Evolutionary conservation across 2,888 invertebrate genomes (phyloP), one percentile per base, ranked within the genome.

Genomic region (Caenorhabditis wallacei): DNA sequence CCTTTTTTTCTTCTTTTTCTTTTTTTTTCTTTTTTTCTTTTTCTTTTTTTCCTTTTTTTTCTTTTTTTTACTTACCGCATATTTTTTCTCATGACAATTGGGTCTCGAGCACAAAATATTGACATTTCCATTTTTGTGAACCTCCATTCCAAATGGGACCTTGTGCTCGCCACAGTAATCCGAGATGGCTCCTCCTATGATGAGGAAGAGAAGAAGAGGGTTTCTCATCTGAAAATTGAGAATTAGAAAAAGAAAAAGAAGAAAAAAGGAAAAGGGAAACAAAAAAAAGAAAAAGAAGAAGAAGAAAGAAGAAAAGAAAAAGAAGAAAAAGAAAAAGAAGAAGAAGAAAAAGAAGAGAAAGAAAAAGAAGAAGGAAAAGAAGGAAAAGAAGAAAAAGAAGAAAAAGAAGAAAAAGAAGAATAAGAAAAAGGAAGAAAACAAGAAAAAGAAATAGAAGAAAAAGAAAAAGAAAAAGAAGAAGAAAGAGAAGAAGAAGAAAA

Each of bases 81-180:
- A 87, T 35, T 87, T 87, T 66, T 87, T 87, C 80, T 87, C 85
- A 26, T 85, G 85, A 66, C 87, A 87, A 57, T 81, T 82, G 24
- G 87, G 87, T 37, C 84, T 46, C 11, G 84, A 78, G 51, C 87
- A 87, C 64, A 87, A 68, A 46, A 87, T 64, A n/a, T 80, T 80
- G 26, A 87, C 63, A 8, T 70, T 57, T 26, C 87, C 87, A 53
- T 84, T 84, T 54, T 75, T 70, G 46, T 84, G 84, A 16, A 86
- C 85, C 68, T 87, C 87, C 56, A 87, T 43, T 30, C 85, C 87
- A 53, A 80, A 87, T 22, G 87, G 84, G 26, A 87, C 80, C 59
- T 87, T 87, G 66, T 87, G 85, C 46, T 81, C 83, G 24, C 85
- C 85, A 76, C 87, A 87, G 72, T 78, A 87, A 22, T 87, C 87